phyloP scores from a whole-genome alignment of 1,140 invertebrate genomes.

The Cepaea nemoralis region DNA sequence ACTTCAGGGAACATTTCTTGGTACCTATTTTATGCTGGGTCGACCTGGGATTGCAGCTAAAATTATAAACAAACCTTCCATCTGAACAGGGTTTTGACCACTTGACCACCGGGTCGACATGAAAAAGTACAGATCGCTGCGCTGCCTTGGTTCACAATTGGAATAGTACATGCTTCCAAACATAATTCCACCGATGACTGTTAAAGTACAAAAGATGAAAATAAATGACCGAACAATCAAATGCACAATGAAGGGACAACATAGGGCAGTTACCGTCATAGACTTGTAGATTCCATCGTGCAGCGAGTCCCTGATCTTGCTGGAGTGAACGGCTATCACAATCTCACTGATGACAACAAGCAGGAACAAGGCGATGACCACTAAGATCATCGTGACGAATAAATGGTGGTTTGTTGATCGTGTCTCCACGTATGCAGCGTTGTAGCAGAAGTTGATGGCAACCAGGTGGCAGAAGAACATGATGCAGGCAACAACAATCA shows the following conservation, averaged over 20 bases:
- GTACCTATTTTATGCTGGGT: too few species aligned
- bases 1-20: too few species aligned
- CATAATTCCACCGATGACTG: neutral
- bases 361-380: constrained; percentile 1
- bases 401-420: constrained; percentile 18
- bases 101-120: too few species aligned
- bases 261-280: constrained; percentile 27
- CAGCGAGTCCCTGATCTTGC: neutral
- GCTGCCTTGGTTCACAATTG: neutral
- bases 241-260: too few species aligned
- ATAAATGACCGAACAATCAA: too few species aligned
- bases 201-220: neutral
- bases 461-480: constrained; percentile 32
- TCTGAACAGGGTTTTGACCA: too few species aligned
- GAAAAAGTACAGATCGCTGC: neutral
- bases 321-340: constrained; percentile 8
- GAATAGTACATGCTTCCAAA: neutral
- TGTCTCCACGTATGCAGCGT: constrained; percentile 28
- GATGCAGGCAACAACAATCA: constrained; percentile 5
- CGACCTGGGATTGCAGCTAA: too few species aligned
- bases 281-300: constrained; percentile 6
- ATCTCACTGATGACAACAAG: constrained; percentile 16
- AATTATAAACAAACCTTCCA: too few species aligned
- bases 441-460: constrained; percentile 35
- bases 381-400: constrained; percentile 6